Percentiles rank a stretch among this genome's conserved stretches.
Evolutionary conservation across 2,888 invertebrate genomes (phyloP).

Genomic region (Lamellibrachia columna): DNA sequence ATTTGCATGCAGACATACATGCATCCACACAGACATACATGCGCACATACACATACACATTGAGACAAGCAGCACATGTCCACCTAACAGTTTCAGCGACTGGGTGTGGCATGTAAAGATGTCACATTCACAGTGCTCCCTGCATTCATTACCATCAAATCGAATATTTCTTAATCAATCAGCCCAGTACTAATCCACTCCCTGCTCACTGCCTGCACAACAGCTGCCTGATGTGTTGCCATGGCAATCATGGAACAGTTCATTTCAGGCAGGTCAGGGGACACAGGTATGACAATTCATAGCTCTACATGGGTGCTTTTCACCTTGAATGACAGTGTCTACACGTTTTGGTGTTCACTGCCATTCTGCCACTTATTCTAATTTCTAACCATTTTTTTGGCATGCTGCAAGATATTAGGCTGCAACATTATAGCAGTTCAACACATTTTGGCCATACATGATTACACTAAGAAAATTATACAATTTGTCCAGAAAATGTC

Average conservation of each 20-base stretch:
- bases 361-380: neutral
- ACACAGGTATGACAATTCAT: neutral
- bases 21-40: neutral
- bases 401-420: neutral
- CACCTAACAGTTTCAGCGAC: neutral
- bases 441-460: neutral
- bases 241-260: neutral
- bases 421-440: neutral
- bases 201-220: constrained; percentile 11
- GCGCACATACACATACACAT: neutral
- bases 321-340: neutral
- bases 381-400: neutral
- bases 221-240: constrained; percentile 16
- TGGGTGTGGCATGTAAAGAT: constrained; percentile 1
- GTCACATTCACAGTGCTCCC: neutral
- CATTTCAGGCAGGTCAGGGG: constrained; percentile 9
- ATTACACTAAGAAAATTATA: neutral
- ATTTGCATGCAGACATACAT: neutral
- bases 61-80: neutral
- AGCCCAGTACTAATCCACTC: constrained; percentile 10
- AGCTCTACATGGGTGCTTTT: neutral
- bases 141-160: constrained; percentile 12
- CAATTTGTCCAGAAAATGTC: too few relatives aligned
- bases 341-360: neutral
- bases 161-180: constrained; percentile 6